Base-by-base conservation (phyloP, 1,140 invertebrate genomes). In the Nephila pilipes region DNA sequence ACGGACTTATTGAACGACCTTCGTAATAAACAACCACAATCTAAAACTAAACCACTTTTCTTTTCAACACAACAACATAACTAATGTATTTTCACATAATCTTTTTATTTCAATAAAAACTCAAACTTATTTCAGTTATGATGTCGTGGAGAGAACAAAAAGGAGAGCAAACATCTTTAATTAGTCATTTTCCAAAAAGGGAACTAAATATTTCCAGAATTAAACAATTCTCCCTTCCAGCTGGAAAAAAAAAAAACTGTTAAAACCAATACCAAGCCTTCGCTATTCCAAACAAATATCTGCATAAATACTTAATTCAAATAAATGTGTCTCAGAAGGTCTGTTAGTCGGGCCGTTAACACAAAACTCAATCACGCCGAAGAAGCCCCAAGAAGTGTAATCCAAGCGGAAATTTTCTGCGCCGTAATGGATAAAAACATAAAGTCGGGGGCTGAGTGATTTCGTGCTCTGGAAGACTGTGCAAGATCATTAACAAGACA, bases 281-380 rank as follows among this genome's bases (percentile, higher is more conserved):
- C 14, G 16, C 69, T 29, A 12, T 32, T 32, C 69, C 36, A 75
- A 75, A 18, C 69, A 75, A 75, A 75, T 75, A 18, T 75, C 69
- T 75, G 69, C 18, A 29, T 75, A 29, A 75, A 36, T 55, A 25
- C 57, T 87, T 87, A 60, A 85, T 85, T 85, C 57, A 57, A 85
- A 38, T 29, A 55, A 85, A 60, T 58, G n/a, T 22, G 25, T 58
- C 57, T 20, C 25, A 14, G 55, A 55, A 32, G 57, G 57, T 60
- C 83, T 14, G 57, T 29, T 85, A 85, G 58, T 85, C 55, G 83
- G 46, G 83, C 57, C 83, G 83, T 85, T 85, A 85, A 85, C 83
- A 29, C 83, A 32, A 29, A 54, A 32, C 22, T n/a, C 25, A 58
- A 85, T 85, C 83, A 58, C 29, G 25, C 38, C 80, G 80, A 83